A percentile compares a stretch with the other conserved stretches of the same genome.
Evolutionary conservation across 1,140 invertebrate genomes (phyloP).

Genomic region (Zophobas morio): DNA sequence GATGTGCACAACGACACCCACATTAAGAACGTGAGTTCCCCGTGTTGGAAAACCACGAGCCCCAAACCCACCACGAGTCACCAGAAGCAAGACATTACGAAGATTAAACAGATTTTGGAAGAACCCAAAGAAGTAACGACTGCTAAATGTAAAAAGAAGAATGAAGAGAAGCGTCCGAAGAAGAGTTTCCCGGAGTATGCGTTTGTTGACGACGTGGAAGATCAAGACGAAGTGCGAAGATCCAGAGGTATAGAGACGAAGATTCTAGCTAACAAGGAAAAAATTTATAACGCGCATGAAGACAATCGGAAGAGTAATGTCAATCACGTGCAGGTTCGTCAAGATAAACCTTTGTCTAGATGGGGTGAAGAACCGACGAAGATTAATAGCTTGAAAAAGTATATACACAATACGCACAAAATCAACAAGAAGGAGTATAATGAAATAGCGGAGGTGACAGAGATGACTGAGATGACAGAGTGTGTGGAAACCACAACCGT

Average conservation of each 20-base stretch:
- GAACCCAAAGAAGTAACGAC: slow-evolving; percentile 4
- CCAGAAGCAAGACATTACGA: slow-evolving; percentile 10
- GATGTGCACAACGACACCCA: slow-evolving; percentile 24
- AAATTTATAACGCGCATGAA: slow-evolving; percentile 1
- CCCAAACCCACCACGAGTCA: slow-evolving; percentile 1
- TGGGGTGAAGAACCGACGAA: background rate
- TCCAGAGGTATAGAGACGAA: background rate
- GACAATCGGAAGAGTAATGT: background rate
- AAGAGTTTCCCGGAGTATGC: background rate
- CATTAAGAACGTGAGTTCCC: background rate
- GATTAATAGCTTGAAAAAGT: background rate
- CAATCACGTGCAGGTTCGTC: background rate
- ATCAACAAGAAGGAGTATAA: slow-evolving; percentile 15
- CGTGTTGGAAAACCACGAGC: background rate
- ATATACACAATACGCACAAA: background rate
- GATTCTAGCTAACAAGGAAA: slow-evolving; percentile 7
- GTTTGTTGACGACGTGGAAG: slow-evolving; percentile 15
- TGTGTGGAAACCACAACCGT: background rate
- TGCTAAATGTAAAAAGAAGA: slow-evolving; percentile 4
- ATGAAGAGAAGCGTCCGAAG: slow-evolving; percentile 2
- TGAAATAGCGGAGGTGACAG: background rate
- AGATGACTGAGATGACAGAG: background rate
- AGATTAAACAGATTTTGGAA: slow-evolving; percentile 28
- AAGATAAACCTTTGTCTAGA: background rate
- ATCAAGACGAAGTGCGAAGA: slow-evolving; percentile 8